These are phyloP conservation scores for Cricetomys ansorgei DNA, from an alignment of 2,113 vertebrate species.

Conservation along the genomic window DNA sequence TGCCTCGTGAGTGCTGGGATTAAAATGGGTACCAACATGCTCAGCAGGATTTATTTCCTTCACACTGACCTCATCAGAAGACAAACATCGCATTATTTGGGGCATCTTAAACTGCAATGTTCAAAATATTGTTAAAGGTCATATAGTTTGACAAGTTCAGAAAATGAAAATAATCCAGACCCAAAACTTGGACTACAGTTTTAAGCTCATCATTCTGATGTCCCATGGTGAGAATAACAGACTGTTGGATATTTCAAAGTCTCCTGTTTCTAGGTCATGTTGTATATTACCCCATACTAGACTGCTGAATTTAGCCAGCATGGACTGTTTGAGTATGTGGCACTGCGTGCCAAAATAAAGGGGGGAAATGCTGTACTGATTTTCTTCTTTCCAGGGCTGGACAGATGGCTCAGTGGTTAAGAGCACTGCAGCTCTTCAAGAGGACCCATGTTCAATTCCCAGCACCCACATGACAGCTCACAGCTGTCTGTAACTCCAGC, in stretches of 20 bases:
- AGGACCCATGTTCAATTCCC: too few relatives aligned
- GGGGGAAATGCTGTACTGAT: neutral
- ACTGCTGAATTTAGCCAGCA: neutral
- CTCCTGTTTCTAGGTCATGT: neutral
- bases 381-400: too few relatives aligned
- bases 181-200: neutral
- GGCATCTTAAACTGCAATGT: neutral
- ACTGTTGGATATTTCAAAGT: neutral
- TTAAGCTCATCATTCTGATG: neutral
- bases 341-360: slow-evolving; percentile 1
- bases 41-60: neutral
- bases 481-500: too few relatives aligned
- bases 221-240: neutral
- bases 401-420: too few relatives aligned
- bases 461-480: too few relatives aligned
- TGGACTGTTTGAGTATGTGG: neutral
- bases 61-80: neutral
- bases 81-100: neutral
- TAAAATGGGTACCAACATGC: neutral
- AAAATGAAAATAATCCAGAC: neutral
- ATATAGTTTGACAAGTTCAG: neutral
- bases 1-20: neutral
- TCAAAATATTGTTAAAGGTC: slow-evolving; percentile 14
- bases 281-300: neutral
- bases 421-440: too few relatives aligned